Percentiles rank a stretch among this genome's conserved stretches.
phyloP scores from a whole-genome alignment of 2,888 invertebrate species.

The Lasioglossum figueresi region DNA sequence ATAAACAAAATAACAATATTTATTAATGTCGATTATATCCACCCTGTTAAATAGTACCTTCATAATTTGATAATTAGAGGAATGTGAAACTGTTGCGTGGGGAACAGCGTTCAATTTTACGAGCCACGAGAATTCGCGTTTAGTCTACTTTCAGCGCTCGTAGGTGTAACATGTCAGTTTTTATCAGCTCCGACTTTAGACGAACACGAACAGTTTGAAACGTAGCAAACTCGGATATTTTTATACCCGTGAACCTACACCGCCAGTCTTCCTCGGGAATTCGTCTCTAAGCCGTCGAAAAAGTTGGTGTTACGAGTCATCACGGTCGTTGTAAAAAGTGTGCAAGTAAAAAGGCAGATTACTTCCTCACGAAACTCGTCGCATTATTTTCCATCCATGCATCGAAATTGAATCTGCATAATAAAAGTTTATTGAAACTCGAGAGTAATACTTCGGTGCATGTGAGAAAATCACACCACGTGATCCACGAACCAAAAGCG shows the following conservation, averaged over 20 bases:
- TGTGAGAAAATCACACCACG: not conserved
- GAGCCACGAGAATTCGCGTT: slow-evolving; percentile 19
- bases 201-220: slow-evolving; percentile 40
- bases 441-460: not conserved
- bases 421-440: not conserved
- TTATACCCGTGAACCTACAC: slow-evolving; percentile 35
- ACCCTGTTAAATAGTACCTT: not conserved
- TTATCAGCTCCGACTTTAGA: slow-evolving; percentile 37
- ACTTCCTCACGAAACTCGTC: not conserved
- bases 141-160: slow-evolving; percentile 34
- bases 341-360: slow-evolving; percentile 6
- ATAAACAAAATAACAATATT: not conserved
- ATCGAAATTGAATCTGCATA: not conserved
- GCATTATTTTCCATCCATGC: not conserved
- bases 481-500: slow-evolving; percentile 16
- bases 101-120: slow-evolving; percentile 13
- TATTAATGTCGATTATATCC: not conserved
- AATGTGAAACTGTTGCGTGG: not conserved
- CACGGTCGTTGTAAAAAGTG: not conserved
- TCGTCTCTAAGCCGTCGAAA: slow-evolving; percentile 6
- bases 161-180: slow-evolving; percentile 37
- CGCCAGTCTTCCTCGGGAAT: slow-evolving; percentile 4
- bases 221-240: slow-evolving; percentile 42
- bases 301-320: not conserved
- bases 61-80: not conserved